Evolutionary conservation across 2,888 invertebrate species (phyloP), one percentile per base, ranked within the genome.

Genomic region (Lepidochrysops patricia): DNA sequence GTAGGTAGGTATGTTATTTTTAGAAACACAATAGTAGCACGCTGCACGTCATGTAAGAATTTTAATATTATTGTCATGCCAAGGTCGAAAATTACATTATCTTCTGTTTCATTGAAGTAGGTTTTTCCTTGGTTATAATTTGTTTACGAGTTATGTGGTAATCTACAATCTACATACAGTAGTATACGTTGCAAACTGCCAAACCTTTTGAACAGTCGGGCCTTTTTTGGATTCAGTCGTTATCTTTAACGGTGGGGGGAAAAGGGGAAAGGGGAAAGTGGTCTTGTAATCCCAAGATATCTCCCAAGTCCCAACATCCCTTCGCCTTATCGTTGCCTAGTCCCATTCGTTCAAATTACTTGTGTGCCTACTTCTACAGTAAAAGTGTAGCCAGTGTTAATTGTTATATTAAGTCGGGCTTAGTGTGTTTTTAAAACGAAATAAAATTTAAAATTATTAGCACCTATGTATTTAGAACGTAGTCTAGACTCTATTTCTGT

Each of bases 61-160:
- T 57, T 60, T 23, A 27, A 62, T 35, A 64, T 71, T 69, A 73
- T 71, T 70, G 74, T 19, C 19, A 43, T 43, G 43, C 43, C 43
- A 43, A 43, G 43, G 43, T 43, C 43, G 43, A 15, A 19, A 43
- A 43, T 43, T 43, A 43, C 23, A 43, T 43, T 43, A 43, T 43
- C 43, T 43, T 43, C 19, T 9, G 43, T n/a, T n/a, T n/a, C n/a
- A n/a, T n/a, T n/a, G n/a, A 43, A 43, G 43, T 43, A 43, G 43
- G 43, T 23, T 43, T 43, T 43, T 43, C 43, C 43, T 43, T 4
- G 7, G 23, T 19, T 43, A 19, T 9, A 12, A 43, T 43, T 19
- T 23, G 19, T 23, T 19, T 43, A 43, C 12, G 4, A 43, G 23
- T 43, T 43, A 19, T 43, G 43, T 43, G 19, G 19, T 43, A 13